Conservation (phyloP, 2,888 invertebrate genomes). For the Andrena dorsata region DNA sequence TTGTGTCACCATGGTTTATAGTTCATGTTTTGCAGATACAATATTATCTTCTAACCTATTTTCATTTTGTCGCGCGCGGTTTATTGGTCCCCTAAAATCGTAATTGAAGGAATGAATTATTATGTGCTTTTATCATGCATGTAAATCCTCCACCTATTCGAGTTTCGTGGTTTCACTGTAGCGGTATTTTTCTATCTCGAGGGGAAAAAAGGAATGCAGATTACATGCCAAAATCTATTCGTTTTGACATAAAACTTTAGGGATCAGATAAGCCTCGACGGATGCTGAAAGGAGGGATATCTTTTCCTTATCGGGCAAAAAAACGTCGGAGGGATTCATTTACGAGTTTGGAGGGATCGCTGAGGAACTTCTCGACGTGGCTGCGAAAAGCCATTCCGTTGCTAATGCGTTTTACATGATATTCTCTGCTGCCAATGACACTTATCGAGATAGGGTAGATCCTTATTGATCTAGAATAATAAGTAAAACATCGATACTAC, state of each 20-base stretch:
- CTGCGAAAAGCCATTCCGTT: background rate
- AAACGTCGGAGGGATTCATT: slow-evolving; percentile 27
- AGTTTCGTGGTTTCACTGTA: background rate
- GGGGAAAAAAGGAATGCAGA: background rate
- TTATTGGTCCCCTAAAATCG: no score
- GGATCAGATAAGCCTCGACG: slow-evolving; percentile 15
- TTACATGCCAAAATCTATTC: slow-evolving; percentile 15
- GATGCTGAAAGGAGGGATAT: slow-evolving; percentile 14
- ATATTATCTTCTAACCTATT: no score
- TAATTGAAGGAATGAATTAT: background rate
- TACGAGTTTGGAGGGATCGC: slow-evolving; percentile 21
- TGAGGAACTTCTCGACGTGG: background rate
- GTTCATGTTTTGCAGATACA: no score
- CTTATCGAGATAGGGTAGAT: background rate
- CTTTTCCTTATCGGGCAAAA: slow-evolving; percentile 6
- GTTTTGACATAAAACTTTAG: slow-evolving; percentile 10
- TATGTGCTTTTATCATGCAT: background rate
- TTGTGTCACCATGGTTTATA: no score
- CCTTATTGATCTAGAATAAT: background rate
- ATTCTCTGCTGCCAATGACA: slow-evolving; percentile 6
- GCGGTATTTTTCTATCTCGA: background rate
- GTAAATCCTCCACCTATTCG: no score
- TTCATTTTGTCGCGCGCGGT: no score
- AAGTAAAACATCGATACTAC: background rate
- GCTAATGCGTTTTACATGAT: slow-evolving; percentile 19